A percentile compares a stretch with the other conserved stretches of the same genome.
Conservation (phyloP, 2,113 vertebrate genomes). For the Calonectris borealis region DNA sequence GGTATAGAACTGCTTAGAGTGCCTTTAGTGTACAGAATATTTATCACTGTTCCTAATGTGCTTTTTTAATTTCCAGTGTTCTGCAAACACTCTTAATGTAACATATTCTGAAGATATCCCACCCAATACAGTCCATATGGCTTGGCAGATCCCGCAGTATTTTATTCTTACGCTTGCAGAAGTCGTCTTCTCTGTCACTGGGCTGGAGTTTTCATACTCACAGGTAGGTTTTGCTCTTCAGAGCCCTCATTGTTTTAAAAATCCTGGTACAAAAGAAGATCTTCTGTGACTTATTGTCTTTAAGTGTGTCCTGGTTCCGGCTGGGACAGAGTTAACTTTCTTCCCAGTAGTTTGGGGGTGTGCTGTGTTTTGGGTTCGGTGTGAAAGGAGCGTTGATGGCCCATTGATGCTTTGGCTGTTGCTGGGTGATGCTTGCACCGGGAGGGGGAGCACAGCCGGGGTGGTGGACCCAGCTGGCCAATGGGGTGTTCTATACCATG, state of each 20-base stretch:
- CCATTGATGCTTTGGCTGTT: no score
- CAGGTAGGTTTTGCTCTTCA: slow-evolving; percentile 78
- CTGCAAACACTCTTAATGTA: accelerated
- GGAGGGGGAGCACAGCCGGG: no score
- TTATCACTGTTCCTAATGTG: background rate
- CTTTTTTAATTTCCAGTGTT: slow-evolving; percentile 44
- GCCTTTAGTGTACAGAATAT: background rate
- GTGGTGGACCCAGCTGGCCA: no score
- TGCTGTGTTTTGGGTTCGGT: no score
- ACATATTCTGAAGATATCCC: slow-evolving; percentile 75
- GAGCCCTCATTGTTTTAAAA: background rate
- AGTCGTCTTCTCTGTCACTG: slow-evolving; percentile 94
- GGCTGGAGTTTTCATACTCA: slow-evolving; percentile 94
- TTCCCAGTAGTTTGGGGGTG: no score
- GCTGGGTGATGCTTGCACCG: no score
- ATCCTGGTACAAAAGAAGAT: background rate
- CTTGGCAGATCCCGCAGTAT: slow-evolving; percentile 95
- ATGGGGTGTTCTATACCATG: no score
- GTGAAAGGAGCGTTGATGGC: no score
- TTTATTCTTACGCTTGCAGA: slow-evolving; percentile 91
- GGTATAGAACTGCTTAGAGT: background rate
- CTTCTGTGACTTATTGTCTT: background rate
- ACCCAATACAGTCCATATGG: slow-evolving; percentile 86
- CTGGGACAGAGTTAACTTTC: no score
- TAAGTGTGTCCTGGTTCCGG: background rate